Conservation (phyloP, 2,888 invertebrate genomes). For the Aphodius granarius region DNA sequence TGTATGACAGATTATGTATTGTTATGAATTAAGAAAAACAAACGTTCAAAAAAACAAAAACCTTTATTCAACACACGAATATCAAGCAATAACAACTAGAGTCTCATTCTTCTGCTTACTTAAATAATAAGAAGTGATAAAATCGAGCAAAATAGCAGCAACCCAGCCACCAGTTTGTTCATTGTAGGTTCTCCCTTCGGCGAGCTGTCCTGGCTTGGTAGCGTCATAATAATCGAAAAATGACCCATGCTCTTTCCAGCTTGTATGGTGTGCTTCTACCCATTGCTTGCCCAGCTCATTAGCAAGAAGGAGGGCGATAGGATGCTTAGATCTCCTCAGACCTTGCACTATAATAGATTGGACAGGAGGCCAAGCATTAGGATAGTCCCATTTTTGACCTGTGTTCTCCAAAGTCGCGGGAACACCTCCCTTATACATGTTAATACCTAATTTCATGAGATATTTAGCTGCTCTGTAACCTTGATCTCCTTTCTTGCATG, state of each 20-base stretch:
- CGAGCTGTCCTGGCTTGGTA: conserved; percentile 63
- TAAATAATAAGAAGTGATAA: conserved; percentile 58
- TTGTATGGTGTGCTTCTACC: conserved; percentile 67
- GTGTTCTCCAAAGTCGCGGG: conserved; percentile 67
- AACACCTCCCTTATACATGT: conserved; percentile 61
- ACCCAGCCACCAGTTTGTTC: conserved; percentile 39
- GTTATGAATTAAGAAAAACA: too few relatives aligned
- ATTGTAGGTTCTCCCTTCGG: conserved; percentile 55
- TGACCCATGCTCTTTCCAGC: conserved; percentile 60
- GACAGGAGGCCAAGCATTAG: conserved; percentile 86
- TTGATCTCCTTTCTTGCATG: neutral
- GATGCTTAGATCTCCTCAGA: conserved; percentile 55
- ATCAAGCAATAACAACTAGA: neutral
- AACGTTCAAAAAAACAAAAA: neutral
- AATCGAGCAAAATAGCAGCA: conserved; percentile 34
- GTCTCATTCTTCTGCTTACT: neutral
- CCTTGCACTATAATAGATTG: conserved; percentile 74
- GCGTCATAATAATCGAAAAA: conserved; percentile 80
- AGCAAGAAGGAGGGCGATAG: conserved; percentile 57
- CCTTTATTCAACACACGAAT: neutral
- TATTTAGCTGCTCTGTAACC: conserved; percentile 4
- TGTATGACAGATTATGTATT: too few relatives aligned
- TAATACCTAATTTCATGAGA: conserved; percentile 10
- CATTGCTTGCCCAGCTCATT: conserved; percentile 68
- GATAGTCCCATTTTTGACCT: conserved; percentile 80